Base-by-base conservation (phyloP, 2,797 vertebrate species). In the Onychomys leucogaster region DNA sequence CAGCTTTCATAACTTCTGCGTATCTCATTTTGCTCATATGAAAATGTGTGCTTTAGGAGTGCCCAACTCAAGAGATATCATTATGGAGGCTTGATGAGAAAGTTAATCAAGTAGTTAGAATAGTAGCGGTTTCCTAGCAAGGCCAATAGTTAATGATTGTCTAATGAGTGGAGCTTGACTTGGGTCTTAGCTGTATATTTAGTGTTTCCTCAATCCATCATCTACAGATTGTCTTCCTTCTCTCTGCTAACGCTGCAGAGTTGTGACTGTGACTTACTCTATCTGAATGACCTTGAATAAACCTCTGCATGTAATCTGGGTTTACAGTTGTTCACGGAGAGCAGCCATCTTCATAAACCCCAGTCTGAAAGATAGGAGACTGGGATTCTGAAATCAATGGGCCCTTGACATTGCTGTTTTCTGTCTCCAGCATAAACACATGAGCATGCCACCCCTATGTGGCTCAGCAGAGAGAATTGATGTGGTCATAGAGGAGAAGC, bases 81-180 rank as follows among this genome's bases (percentile, higher is more conserved):
- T 76, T 67, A 71, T 52, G 57, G 81, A 94, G 71, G 91, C 29
- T 57, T 52, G 46, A 16, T 83, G n/a, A 95, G 88, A 88, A 88
- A 90, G 80, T 93, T 73, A 89, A 46, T 89, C 29, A 96, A 94
- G 25, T 57, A 63, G 83, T 86, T 81, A 89, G 46, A 93, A 87
- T 61, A 52, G 71, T 61, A 34, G 10, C 46, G 90, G 37, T 27
- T 90, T 91, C 46, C 78, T 67, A 7, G 16, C 6, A 63, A 76
- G n/a, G 16, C 59, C 78, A 76, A 1, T 87, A 85, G 14, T 69
- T 95, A 43, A 52, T 32, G 34, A 4, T 87, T 34, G 17, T 29
- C 17, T 76, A 59, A 9, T 57, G 82, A 90, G 46, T 63, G 34
- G 85, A 59, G 25, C 49, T 32, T 65, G 75, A 80, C 69, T 83